These are phyloP conservation scores for Notodonta dromedarius DNA, from an alignment of 2,888 invertebrate species.

Conservation along the genomic window DNA sequence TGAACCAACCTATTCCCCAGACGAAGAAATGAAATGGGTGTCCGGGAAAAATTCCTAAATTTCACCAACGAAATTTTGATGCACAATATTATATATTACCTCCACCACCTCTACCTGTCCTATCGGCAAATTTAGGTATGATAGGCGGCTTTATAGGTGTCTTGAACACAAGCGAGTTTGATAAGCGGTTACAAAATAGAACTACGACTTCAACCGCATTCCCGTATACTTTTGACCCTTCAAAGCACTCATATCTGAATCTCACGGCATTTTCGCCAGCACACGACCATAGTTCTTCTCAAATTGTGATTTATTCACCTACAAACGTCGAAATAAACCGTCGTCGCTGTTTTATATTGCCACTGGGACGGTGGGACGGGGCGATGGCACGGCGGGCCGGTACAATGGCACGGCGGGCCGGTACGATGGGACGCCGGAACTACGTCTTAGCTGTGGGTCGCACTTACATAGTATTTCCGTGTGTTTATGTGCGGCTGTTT, in stretches of 20 bases:
- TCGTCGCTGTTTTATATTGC: conserved; percentile 54
- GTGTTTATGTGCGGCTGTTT: conserved; percentile 8
- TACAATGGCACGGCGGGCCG: background rate
- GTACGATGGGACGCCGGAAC: background rate
- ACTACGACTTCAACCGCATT: too few relatives aligned
- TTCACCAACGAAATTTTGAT: too few relatives aligned
- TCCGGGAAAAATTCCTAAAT: too few relatives aligned
- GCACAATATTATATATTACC: too few relatives aligned
- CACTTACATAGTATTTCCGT: conserved; percentile 19
- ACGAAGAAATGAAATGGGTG: too few relatives aligned
- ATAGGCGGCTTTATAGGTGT: too few relatives aligned
- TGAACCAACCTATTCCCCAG: too few relatives aligned
- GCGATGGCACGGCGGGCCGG: too few relatives aligned
- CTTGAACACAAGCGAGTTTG: too few relatives aligned
- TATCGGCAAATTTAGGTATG: too few relatives aligned
- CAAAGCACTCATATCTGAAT: conserved; percentile 23
- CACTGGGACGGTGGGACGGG: background rate
- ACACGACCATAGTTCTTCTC: conserved; percentile 67
- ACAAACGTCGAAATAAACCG: conserved; percentile 77
- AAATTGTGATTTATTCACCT: conserved; percentile 78
- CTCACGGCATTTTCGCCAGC: conserved; percentile 58
- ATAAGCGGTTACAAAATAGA: too few relatives aligned
- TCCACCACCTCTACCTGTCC: too few relatives aligned
- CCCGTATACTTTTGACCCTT: conserved; percentile 8
- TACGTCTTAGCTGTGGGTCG: conserved; percentile 25